Percentiles rank a stretch among this genome's conserved stretches.
Conservation (phyloP, 2,113 vertebrate species). For the Brachionichthys hirsutus region DNA sequence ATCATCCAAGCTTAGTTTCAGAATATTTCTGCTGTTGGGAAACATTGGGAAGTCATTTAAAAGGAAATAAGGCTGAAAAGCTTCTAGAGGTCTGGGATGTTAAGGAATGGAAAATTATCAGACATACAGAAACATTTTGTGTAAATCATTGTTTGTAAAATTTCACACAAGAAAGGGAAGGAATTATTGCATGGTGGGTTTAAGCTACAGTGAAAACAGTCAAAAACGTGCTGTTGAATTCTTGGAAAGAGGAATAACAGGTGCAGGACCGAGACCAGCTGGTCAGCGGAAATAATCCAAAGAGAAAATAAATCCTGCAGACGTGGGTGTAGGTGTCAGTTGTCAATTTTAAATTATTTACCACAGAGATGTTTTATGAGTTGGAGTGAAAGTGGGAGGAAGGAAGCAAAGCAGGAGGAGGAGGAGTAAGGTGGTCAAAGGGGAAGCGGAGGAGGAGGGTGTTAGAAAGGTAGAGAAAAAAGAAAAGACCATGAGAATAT, state of each 20-base stretch:
- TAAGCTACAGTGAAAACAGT: constrained; percentile 19
- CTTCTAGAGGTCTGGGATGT: not conserved
- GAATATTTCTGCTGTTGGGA: not conserved
- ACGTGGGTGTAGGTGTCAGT: constrained; percentile 9
- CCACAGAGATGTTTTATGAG: constrained; percentile 13
- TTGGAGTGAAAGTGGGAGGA: constrained; percentile 12
- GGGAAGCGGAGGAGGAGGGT: not conserved
- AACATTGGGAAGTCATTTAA: too few species aligned
- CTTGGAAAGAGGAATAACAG: constrained; percentile 31
- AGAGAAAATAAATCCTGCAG: constrained; percentile 5
- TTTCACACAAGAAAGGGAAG: too few species aligned
- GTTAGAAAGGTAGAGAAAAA: not conserved
- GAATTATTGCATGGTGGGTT: not conserved
- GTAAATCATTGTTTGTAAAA: too few species aligned
- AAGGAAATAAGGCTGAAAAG: not conserved
- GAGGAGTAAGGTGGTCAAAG: not conserved
- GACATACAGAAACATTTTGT: too few species aligned
- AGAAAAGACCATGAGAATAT: not conserved
- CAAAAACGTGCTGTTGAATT: constrained; percentile 5
- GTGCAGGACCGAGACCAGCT: constrained; percentile 22
- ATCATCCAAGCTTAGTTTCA: not conserved
- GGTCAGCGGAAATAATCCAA: constrained; percentile 48
- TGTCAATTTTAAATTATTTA: constrained; percentile 18
- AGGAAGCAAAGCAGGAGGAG: constrained; percentile 12
- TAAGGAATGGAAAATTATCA: not conserved